Percentiles rank a stretch among this genome's conserved stretches.
These are phyloP conservation scores for Stramonita haemastoma DNA, from an alignment of 2,888 invertebrate genomes.

Conservation along the genomic window DNA sequence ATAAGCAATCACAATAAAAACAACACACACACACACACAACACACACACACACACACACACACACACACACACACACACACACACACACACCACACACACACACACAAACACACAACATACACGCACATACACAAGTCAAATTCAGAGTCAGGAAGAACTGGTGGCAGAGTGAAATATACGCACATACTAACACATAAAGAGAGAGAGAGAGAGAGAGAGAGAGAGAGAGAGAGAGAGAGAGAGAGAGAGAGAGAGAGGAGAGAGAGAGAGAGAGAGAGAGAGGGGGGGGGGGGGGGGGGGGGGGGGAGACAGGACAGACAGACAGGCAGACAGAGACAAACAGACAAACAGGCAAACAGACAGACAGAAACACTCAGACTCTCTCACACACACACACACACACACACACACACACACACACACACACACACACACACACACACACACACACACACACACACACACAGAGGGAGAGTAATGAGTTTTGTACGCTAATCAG, in stretches of 20 bases:
- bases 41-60: slow-evolving; percentile 23
- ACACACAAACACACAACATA: too few relatives aligned
- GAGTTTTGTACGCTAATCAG: too few relatives aligned
- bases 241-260: neutral
- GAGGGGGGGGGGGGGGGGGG: too few relatives aligned
- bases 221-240: neutral
- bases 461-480: neutral
- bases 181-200: too few relatives aligned
- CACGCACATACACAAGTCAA: too few relatives aligned
- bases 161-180: too few relatives aligned
- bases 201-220: neutral
- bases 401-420: slow-evolving; percentile 2
- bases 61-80: slow-evolving; percentile 5
- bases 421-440: slow-evolving; percentile 23
- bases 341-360: too few relatives aligned
- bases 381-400: neutral
- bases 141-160: too few relatives aligned
- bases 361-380: neutral
- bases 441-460: too few relatives aligned
- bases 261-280: too few relatives aligned
- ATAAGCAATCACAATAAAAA: neutral
- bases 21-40: neutral
- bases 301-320: too few relatives aligned
- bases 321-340: too few relatives aligned
- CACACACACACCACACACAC: neutral